phyloP scores from a whole-genome alignment of 2,888 invertebrate genomes.

The Eurytoma adleriae region DNA sequence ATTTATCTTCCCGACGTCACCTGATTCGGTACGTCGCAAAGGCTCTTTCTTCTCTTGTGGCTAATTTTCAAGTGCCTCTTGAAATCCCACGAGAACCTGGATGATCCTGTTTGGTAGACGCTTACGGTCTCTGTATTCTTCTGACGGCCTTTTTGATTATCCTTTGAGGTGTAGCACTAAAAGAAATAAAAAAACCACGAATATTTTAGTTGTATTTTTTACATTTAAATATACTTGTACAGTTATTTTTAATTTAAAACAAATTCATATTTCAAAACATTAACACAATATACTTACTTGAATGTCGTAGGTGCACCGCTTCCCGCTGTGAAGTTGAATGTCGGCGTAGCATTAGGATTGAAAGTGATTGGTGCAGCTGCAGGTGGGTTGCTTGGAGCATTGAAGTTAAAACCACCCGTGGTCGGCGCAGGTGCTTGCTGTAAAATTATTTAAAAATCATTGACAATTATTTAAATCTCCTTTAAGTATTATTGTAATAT shows the following conservation, averaged over 20 bases:
- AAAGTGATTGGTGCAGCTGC: slow-evolving; percentile 67
- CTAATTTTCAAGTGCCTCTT: slow-evolving; percentile 34
- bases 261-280: too few relatives aligned
- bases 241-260: background rate
- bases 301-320: slow-evolving; percentile 72
- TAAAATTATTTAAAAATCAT: background rate
- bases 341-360: slow-evolving; percentile 75
- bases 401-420: slow-evolving; percentile 71
- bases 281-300: slow-evolving; percentile 73
- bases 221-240: slow-evolving; percentile 9
- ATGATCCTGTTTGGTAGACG: background rate
- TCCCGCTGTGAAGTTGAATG: slow-evolving; percentile 78
- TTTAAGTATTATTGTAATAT: too few relatives aligned
- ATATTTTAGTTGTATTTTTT: too few relatives aligned
- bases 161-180: slow-evolving; percentile 68
- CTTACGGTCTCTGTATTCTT: slow-evolving; percentile 71
- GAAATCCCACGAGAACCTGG: slow-evolving; percentile 3
- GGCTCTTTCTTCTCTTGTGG: slow-evolving; percentile 5
- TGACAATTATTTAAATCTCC: background rate
- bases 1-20: slow-evolving; percentile 7
- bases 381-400: slow-evolving; percentile 61
- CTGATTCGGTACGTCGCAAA: background rate
- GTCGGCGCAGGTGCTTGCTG: slow-evolving; percentile 59
- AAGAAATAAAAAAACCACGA: slow-evolving; percentile 26
- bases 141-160: slow-evolving; percentile 77